Evolutionary conservation across 2,797 vertebrate genomes (phyloP).

Genomic region (Cyclura pinguis): DNA sequence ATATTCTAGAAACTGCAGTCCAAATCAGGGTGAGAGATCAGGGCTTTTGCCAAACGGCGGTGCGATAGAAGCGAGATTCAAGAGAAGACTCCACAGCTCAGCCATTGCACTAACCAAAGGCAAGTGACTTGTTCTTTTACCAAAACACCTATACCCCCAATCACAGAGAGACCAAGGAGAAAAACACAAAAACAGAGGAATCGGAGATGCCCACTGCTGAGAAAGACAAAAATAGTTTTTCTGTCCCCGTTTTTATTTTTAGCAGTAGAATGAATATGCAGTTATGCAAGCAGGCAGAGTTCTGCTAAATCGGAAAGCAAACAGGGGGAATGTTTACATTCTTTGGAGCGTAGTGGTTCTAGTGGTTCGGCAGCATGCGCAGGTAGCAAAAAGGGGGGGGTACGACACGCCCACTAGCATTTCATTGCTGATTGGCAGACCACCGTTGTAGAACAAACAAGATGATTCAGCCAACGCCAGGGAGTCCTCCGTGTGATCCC

Average conservation of each 20-base stretch:
- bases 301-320: constrained; percentile 52
- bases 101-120: background rate
- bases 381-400: background rate
- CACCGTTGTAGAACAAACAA: rapidly evolving
- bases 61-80: background rate
- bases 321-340: constrained; percentile 34
- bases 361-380: rapidly evolving
- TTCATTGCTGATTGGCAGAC: background rate
- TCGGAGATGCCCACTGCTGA: constrained; percentile 77
- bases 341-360: background rate
- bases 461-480: background rate
- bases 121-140: constrained; percentile 11
- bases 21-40: no score
- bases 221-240: constrained; percentile 76
- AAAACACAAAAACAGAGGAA: constrained; percentile 73
- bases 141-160: constrained; percentile 9
- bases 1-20: no score
- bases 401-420: background rate
- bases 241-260: constrained; percentile 80
- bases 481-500: rapidly evolving
- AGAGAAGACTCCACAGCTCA: background rate
- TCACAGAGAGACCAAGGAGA: constrained; percentile 52
- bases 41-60: background rate
- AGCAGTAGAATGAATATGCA: constrained; percentile 71
- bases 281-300: constrained; percentile 71